phyloP scores from a whole-genome alignment of 2,797 vertebrate genomes.

The Megalops cyprinoides region DNA sequence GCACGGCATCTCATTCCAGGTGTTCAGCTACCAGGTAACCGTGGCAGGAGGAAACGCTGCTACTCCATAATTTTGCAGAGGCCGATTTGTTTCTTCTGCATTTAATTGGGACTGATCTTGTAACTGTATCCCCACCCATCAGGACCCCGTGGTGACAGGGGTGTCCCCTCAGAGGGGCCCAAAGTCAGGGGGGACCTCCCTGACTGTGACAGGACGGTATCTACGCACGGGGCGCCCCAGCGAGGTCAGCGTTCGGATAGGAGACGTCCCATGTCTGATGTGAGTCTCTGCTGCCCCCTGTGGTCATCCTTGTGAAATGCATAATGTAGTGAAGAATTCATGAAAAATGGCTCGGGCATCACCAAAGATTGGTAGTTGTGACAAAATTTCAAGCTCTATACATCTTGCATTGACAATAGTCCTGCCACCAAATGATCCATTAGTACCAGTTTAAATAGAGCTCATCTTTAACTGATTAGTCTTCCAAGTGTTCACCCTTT shows the following conservation, averaged over 20 bases:
- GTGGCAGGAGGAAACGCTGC: not conserved
- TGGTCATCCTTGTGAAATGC: not conserved
- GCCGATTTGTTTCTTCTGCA: too few relatives aligned
- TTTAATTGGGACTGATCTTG: slow-evolving; percentile 14
- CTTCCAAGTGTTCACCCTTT: not conserved
- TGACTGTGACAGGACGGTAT: slow-evolving; percentile 83
- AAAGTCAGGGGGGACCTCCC: slow-evolving; percentile 86
- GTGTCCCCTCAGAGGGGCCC: slow-evolving; percentile 86
- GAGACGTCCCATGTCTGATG: slow-evolving; percentile 87
- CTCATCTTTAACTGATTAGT: not conserved
- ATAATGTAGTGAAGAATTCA: too few relatives aligned
- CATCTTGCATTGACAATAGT: too few relatives aligned
- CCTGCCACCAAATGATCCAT: not conserved
- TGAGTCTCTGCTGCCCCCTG: slow-evolving; percentile 64
- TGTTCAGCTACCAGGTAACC: slow-evolving; percentile 89
- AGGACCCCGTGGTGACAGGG: slow-evolving; percentile 86
- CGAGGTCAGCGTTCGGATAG: slow-evolving; percentile 85
- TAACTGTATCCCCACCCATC: not conserved
- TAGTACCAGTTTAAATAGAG: not conserved
- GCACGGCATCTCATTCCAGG: slow-evolving; percentile 77
- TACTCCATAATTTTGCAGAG: not conserved
- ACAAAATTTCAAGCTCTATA: too few relatives aligned
- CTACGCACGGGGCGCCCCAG: slow-evolving; percentile 84
- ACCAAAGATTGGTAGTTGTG: too few relatives aligned
- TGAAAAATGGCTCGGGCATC: too few relatives aligned